These are phyloP conservation scores for Danio kyathit DNA, from an alignment of 2,797 vertebrate genomes.

Conservation along the genomic window DNA sequence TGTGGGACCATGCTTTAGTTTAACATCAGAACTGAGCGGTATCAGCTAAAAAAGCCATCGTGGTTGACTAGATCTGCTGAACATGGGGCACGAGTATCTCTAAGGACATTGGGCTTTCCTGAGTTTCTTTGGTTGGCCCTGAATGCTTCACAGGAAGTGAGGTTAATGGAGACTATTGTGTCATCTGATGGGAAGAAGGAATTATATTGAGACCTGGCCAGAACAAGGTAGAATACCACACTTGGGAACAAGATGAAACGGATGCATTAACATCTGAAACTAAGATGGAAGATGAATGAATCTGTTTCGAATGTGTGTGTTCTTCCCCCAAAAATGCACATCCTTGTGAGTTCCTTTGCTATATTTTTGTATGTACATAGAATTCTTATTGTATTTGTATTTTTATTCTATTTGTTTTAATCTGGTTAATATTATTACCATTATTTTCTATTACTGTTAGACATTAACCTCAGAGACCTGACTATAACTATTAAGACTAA, in stretches of 20 bases:
- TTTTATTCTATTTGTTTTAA: conserved; percentile 81
- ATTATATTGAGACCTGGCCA: conserved; percentile 54
- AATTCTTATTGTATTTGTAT: conserved; percentile 76
- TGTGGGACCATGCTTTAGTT: conserved; percentile 32
- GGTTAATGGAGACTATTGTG: conserved; percentile 38
- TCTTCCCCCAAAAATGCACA: conserved; percentile 62
- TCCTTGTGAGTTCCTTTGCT: conserved; percentile 86
- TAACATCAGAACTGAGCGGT: conserved; percentile 38
- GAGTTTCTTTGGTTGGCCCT: conserved; percentile 61
- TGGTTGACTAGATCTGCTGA: conserved; percentile 33
- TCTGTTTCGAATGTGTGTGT: conserved; percentile 54
- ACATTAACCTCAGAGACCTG: conserved; percentile 61
- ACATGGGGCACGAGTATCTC: conserved; percentile 1
- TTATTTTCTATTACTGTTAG: conserved; percentile 67
- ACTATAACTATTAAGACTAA: conserved; percentile 58
- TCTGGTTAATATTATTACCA: conserved; percentile 62
- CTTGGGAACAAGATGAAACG: conserved; percentile 56
- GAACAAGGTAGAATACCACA: conserved; percentile 45
- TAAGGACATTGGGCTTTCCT: conserved; percentile 53
- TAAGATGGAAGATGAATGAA: conserved; percentile 57
- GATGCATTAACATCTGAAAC: conserved; percentile 59
- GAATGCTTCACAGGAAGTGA: conserved; percentile 71
- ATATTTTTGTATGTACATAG: conserved; percentile 92
- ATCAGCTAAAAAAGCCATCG: conserved; percentile 27
- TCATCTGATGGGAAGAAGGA: conserved; percentile 42